Evolutionary conservation across 2,888 invertebrate species (phyloP).

Genomic region (Pollenia amentaria): DNA sequence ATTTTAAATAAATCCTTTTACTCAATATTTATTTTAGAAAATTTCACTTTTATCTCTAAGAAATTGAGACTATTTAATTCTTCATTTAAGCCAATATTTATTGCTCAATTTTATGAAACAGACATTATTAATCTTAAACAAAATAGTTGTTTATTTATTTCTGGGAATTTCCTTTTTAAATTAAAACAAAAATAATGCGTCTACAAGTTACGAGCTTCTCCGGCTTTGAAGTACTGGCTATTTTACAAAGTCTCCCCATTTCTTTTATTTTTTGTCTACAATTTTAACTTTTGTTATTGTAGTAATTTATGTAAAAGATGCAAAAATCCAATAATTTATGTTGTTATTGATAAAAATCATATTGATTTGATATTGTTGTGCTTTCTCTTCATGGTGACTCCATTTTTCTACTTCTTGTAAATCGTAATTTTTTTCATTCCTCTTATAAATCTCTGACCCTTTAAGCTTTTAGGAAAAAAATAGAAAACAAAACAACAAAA

Average conservation of each 20-base stretch:
- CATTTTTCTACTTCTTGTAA: conserved; percentile 14
- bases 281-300: conserved; percentile 16
- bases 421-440: background rate
- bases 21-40: too few relatives aligned
- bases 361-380: conserved; percentile 35
- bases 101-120: background rate
- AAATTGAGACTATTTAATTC: background rate
- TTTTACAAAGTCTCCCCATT: conserved; percentile 24
- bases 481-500: conserved; percentile 3
- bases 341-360: conserved; percentile 60
- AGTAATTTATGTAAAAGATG: conserved; percentile 43
- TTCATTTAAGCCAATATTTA: conserved; percentile 1
- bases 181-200: background rate
- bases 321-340: conserved; percentile 50
- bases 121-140: background rate
- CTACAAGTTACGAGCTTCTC: too few relatives aligned
- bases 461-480: conserved; percentile 16
- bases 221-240: conserved; percentile 32
- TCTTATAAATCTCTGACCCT: conserved; percentile 44
- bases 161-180: background rate
- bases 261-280: background rate
- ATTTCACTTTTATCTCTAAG: too few relatives aligned
- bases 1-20: too few relatives aligned
- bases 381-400: background rate
- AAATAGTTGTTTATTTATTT: conserved; percentile 12